These are phyloP conservation scores for Pseudorhombus dupliciocellatus DNA, from an alignment of 2,113 vertebrate species.

Conservation along the genomic window DNA sequence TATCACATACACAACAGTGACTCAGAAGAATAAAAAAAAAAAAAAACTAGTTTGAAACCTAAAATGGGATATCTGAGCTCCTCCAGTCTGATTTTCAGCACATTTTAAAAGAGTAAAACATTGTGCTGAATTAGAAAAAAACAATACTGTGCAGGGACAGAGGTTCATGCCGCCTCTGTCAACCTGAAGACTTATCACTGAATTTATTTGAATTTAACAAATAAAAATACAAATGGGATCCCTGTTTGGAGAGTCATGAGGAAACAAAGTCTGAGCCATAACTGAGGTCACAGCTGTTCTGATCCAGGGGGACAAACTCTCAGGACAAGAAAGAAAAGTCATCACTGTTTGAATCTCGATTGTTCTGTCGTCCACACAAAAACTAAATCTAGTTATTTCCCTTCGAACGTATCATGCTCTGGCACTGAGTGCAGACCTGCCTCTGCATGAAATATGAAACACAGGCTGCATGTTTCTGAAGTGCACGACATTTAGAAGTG, in stretches of 20 bases:
- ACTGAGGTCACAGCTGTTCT: conserved; percentile 71
- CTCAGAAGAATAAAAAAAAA: conserved; percentile 16
- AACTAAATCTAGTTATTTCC: too few species aligned
- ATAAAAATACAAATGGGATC: too few species aligned
- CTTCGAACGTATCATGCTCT: not conserved
- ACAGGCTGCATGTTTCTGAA: not conserved
- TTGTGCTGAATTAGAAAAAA: not conserved
- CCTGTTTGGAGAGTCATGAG: too few species aligned
- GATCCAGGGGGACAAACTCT: conserved; percentile 75
- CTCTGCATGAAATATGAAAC: conserved; percentile 26
- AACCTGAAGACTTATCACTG: not conserved
- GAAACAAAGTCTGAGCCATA: too few species aligned
- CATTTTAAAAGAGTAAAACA: not conserved
- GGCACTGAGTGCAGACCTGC: not conserved
- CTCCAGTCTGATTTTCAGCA: conserved; percentile 4
- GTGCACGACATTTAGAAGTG: conserved; percentile 19
- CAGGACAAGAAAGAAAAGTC: not conserved
- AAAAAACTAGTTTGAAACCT: conserved; percentile 8
- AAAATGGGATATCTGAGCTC: conserved; percentile 1
- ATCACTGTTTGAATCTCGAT: too few species aligned
- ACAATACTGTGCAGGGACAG: not conserved
- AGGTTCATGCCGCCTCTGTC: not conserved
- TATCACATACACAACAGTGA: conserved; percentile 27
- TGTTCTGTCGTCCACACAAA: too few species aligned
- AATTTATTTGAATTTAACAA: not conserved